These are phyloP conservation scores for Enteromius mattozi DNA, from an alignment of 2,797 vertebrate genomes.

Conservation along the genomic window DNA sequence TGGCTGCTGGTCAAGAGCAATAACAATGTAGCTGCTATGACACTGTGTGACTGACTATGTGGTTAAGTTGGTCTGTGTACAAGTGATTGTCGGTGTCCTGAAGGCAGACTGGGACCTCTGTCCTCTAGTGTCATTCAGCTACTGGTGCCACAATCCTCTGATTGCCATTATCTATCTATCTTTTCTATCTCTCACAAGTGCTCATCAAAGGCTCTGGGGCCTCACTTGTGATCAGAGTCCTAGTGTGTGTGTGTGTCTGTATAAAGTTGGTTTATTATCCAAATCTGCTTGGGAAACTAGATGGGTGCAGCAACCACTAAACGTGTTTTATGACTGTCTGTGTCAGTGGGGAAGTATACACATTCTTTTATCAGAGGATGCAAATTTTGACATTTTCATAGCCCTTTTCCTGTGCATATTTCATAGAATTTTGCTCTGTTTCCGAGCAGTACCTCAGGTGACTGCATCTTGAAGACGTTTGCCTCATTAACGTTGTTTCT, in stretches of 20 bases:
- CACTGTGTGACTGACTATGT: conserved; percentile 50
- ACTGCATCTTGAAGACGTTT: background rate
- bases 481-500: conserved; percentile 28
- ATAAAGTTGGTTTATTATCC: background rate
- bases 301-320: conserved; percentile 13
- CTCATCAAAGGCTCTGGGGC: conserved; percentile 58
- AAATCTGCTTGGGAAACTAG: background rate
- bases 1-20: conserved; percentile 66
- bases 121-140: conserved; percentile 73
- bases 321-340: background rate
- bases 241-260: conserved; percentile 10
- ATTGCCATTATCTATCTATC: conserved; percentile 47
- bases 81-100: conserved; percentile 47
- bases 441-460: background rate
- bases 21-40: conserved; percentile 67
- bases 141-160: conserved; percentile 73
- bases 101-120: conserved; percentile 72
- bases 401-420: conserved; percentile 12
- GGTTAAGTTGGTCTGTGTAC: conserved; percentile 46
- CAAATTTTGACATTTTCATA: conserved; percentile 52
- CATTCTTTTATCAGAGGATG: conserved; percentile 38
- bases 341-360: conserved; percentile 49
- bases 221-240: conserved; percentile 64
- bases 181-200: conserved; percentile 54
- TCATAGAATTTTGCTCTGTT: background rate